Conservation (phyloP, 1,140 invertebrate genomes). For the Drosophila seguyi region DNA sequence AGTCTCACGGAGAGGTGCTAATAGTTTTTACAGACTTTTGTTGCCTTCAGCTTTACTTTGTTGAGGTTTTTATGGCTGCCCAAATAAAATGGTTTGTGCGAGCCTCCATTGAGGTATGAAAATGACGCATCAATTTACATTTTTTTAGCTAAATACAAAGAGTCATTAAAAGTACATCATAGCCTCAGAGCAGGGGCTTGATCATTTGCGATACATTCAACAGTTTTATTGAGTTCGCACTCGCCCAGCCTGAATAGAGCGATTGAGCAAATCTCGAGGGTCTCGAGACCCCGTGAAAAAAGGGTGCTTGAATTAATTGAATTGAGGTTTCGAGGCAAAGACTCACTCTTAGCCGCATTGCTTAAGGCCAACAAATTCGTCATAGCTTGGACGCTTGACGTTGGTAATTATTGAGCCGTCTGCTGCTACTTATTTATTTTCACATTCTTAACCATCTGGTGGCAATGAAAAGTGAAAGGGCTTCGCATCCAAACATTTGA, state of each 20-base stretch:
- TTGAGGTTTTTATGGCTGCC: conserved; percentile 10
- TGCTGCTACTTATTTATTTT: conserved; percentile 3
- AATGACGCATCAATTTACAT: conserved; percentile 61
- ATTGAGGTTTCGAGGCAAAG: conserved; percentile 32
- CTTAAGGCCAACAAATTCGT: conserved; percentile 37
- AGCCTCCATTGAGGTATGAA: conserved; percentile 17
- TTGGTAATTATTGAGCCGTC: conserved; percentile 33
- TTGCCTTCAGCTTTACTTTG: background rate
- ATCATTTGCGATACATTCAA: conserved; percentile 28
- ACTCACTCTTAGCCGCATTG: conserved; percentile 5
- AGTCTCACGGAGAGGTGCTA: conserved; percentile 3
- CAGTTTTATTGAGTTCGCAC: conserved; percentile 40
- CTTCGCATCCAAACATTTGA: background rate
- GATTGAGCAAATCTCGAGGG: conserved; percentile 29
- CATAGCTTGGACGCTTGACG: conserved; percentile 1
- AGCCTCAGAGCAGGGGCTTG: conserved; percentile 3
- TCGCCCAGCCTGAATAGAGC: conserved; percentile 22
- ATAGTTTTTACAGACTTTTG: conserved; percentile 21
- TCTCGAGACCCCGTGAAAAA: conserved; percentile 23
- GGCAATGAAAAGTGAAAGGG: conserved; percentile 30
- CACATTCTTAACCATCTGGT: conserved; percentile 4
- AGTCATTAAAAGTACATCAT: conserved; percentile 52
- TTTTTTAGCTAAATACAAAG: conserved; percentile 14
- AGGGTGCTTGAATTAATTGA: conserved; percentile 38
- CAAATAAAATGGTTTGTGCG: conserved; percentile 7